Evolutionary conservation across 2,888 invertebrate species (phyloP), one percentile per base, ranked within the genome.

Genomic region (Shargacucullia verbasci): DNA sequence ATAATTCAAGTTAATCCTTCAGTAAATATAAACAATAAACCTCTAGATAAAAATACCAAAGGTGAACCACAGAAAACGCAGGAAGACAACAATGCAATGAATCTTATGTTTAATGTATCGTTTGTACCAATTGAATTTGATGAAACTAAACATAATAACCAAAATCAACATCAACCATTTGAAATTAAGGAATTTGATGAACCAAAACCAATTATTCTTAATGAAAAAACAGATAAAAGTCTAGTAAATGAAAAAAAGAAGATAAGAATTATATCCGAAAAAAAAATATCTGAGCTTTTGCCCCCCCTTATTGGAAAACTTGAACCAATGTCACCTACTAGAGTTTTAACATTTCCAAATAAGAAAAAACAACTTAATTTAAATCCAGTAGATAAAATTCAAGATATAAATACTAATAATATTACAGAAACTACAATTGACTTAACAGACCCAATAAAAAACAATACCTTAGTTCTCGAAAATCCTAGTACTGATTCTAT

Each of bases 191-290:
- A 1, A 31, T 11, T 46, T 11, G 8, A 46, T 4, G 15, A 37
- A 15, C 9, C 12, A 7, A 46, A 47, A 35, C 15, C 29, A 15
- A n/a, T 20, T 3, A 20, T 20, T 3, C 20, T 9, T 11, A 25
- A 43, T 9, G 12, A 14, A 14, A 41, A 38, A 39, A 25, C 43
- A 37, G 8, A 55, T 20, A 53, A 33, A 41, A 58, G 73, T 77
- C 12, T 50, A 7, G 9, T 40, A 34, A 75, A 79, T 11, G 81
- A 78, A 45, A 53, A 70, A 74, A 79, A 82, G 38, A 87, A 79
- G 77, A 79, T 92, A 7, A 83, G 70, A 66, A 92, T 93, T 52
- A 64, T 92, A 73, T 91, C 91, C 34, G 87, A 91, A 67, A 84
- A 88, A 66, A 88, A 79, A 59, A 83, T 92, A 41, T 76, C 72